Evolutionary conservation across 1,140 invertebrate species (phyloP).

Genomic region (Melipona quadrifasciata): DNA sequence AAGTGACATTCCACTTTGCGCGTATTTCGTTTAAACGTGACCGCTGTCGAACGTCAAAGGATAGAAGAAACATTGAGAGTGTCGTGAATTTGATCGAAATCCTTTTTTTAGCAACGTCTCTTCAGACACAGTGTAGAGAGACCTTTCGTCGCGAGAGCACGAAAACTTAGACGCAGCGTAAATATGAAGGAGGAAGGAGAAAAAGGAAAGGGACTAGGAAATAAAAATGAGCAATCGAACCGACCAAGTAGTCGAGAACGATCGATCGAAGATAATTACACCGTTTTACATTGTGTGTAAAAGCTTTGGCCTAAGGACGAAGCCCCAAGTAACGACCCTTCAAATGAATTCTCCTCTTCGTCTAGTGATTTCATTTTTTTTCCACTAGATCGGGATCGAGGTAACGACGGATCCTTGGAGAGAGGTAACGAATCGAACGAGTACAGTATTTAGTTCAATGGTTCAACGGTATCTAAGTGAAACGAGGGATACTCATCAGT

Average conservation of each 20-base stretch:
- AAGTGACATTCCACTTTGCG: background rate
- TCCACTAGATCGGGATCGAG: conserved; percentile 10
- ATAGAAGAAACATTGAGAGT: background rate
- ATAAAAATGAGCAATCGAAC: conserved; percentile 9
- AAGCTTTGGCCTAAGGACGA: conserved; percentile 60
- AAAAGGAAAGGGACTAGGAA: background rate
- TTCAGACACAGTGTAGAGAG: background rate
- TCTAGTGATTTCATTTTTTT: conserved; percentile 26
- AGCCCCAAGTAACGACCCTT: conserved; percentile 50
- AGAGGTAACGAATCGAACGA: conserved; percentile 38
- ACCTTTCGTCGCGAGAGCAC: background rate
- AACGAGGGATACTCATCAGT: conserved; percentile 49
- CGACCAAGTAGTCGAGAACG: conserved; percentile 19
- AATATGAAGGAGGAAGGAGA: no score
- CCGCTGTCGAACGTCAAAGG: background rate
- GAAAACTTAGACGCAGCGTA: background rate
- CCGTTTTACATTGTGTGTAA: conserved; percentile 6
- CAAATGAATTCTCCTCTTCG: conserved; percentile 26
- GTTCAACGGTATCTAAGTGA: conserved; percentile 62
- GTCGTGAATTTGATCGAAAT: background rate
- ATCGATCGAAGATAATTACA: background rate
- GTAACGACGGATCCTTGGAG: conserved; percentile 37
- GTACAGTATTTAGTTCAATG: conserved; percentile 41
- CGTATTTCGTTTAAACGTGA: background rate
- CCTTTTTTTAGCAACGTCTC: background rate